These are phyloP conservation scores for Rhagologus leucostigma DNA, from an alignment of 2,113 vertebrate species.

Conservation along the genomic window DNA sequence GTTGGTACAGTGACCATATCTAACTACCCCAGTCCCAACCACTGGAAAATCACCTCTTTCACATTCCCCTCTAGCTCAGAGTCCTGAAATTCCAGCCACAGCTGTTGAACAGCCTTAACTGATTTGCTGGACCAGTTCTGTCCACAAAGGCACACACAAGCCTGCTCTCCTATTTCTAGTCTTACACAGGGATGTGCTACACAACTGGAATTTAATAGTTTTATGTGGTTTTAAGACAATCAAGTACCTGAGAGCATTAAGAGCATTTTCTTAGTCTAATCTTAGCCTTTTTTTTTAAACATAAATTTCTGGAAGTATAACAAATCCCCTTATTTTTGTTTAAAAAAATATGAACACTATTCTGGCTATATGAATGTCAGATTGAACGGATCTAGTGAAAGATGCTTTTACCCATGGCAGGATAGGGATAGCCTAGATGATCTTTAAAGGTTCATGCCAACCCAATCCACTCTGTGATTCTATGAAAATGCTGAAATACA, in stretches of 20 bases:
- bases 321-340: neutral
- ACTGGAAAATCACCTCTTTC: neutral
- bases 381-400: neutral
- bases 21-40: neutral
- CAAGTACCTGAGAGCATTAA: neutral
- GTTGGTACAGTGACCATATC: neutral
- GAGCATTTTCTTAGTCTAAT: neutral
- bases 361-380: neutral
- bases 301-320: neutral
- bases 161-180: neutral
- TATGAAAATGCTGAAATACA: neutral
- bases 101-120: neutral
- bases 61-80: neutral
- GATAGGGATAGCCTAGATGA: neutral
- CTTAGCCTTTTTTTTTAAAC: neutral
- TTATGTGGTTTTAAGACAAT: neutral
- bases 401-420: neutral
- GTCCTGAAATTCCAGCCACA: neutral
- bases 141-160: neutral
- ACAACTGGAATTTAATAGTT: neutral
- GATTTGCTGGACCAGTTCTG: neutral
- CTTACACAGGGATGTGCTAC: neutral
- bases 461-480: neutral
- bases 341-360: neutral
- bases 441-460: neutral